Percentiles rank a stretch among this genome's conserved stretches.
phyloP scores from a whole-genome alignment of 2,797 vertebrate species.

The Mycteria americana region DNA sequence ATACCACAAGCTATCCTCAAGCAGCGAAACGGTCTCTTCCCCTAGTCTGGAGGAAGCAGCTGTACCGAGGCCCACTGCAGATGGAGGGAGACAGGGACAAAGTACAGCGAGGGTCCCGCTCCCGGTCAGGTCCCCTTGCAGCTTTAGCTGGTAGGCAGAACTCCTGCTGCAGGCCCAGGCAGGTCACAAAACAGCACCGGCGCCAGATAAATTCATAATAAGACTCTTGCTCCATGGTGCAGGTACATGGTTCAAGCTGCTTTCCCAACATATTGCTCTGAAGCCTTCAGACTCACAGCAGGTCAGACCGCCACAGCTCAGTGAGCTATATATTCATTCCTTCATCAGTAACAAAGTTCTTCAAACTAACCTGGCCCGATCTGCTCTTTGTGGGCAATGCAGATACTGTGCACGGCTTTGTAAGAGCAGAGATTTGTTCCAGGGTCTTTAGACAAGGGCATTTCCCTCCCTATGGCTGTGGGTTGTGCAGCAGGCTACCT shows the following conservation, averaged over 20 bases:
- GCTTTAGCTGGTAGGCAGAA: not conserved
- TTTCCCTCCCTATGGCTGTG: not conserved
- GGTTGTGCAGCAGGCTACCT: not conserved
- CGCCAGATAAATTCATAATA: not conserved
- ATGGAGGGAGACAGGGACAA: not conserved
- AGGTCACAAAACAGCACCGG: not conserved
- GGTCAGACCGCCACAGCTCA: not conserved
- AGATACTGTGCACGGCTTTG: not conserved
- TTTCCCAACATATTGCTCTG: not conserved
- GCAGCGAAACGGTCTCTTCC: not conserved
- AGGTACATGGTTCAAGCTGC: not conserved
- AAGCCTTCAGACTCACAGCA: not conserved
- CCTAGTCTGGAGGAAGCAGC: not conserved
- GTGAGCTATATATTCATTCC: not conserved
- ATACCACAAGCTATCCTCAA: not conserved
- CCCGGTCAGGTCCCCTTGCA: not conserved
- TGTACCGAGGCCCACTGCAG: not conserved
- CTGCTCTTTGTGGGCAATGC: not conserved
- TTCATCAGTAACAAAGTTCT: not conserved
- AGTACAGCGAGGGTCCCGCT: not conserved
- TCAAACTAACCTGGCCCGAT: not conserved
- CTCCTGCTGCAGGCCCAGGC: not conserved
- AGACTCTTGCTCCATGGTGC: not conserved
- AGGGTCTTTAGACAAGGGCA: not conserved
- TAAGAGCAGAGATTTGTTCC: not conserved